These are phyloP conservation scores for Stenopsyche tienmushanensis DNA, from an alignment of 1,140 invertebrate genomes.

Conservation along the genomic window DNA sequence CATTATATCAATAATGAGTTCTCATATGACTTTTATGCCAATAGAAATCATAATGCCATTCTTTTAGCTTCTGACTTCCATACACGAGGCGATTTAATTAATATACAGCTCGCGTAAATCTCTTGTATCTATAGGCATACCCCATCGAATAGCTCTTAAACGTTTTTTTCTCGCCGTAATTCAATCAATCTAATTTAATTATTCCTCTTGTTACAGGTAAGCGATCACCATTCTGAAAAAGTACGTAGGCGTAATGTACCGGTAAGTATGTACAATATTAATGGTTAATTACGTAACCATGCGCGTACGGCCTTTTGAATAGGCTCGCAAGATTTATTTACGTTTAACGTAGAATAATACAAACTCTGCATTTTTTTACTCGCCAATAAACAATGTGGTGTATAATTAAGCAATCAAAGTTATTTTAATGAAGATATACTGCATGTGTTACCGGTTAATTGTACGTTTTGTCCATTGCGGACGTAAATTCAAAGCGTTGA, in stretches of 20 bases:
- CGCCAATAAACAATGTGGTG: constrained; percentile 4
- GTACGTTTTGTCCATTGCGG: not conserved
- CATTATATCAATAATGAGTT: too few species aligned
- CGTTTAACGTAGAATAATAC: not conserved
- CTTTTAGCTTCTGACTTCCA: too few species aligned
- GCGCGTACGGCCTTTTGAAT: not conserved
- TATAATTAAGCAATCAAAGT: constrained; percentile 22
- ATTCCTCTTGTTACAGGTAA: constrained; percentile 10
- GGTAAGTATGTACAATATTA: not conserved
- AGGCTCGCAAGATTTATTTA: not conserved
- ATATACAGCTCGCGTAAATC: too few species aligned
- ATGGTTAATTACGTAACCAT: not conserved
- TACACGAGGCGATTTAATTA: too few species aligned
- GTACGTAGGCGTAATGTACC: not conserved
- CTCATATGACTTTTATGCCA: too few species aligned
- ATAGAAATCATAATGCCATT: too few species aligned
- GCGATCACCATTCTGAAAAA: not conserved
- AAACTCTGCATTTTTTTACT: not conserved
- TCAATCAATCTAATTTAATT: too few species aligned
- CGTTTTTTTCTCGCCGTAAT: too few species aligned
- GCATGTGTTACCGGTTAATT: constrained; percentile 6
- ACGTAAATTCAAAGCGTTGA: too few species aligned
- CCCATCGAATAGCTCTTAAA: too few species aligned
- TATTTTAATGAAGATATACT: constrained; percentile 18
- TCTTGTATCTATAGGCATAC: too few species aligned